Evolutionary conservation across 2,797 vertebrate species (phyloP).

Genomic region (Octomys mimax): DNA sequence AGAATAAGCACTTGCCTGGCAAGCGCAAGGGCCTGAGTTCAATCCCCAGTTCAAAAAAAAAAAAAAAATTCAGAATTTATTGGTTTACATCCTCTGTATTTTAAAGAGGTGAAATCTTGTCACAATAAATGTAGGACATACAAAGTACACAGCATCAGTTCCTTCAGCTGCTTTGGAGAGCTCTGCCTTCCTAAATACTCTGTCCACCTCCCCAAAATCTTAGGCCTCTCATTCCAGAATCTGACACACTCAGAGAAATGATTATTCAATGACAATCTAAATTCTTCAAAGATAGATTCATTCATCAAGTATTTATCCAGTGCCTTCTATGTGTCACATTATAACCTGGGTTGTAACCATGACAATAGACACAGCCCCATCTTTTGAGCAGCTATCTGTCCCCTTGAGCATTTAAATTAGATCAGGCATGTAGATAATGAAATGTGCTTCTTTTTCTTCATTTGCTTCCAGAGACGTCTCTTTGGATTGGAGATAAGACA

Average conservation of each 20-base stretch:
- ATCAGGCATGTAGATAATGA: background rate
- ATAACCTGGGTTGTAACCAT: background rate
- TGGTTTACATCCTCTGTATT: background rate
- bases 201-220: conserved; percentile 9
- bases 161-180: background rate
- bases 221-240: conserved; percentile 13
- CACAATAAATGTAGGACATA: background rate
- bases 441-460: background rate
- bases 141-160: background rate
- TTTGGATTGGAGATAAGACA: background rate
- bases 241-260: conserved; percentile 1
- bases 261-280: background rate
- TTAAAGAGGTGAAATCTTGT: conserved; percentile 6
- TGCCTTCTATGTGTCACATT: background rate
- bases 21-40: too few species aligned
- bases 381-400: background rate
- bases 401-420: background rate
- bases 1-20: too few species aligned
- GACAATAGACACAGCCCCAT: background rate
- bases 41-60: too few species aligned
- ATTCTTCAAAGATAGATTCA: conserved; percentile 20
- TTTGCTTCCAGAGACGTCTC: background rate
- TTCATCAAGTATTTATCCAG: background rate
- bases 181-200: background rate
- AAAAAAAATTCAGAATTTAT: background rate